Percentiles rank a stretch among this genome's conserved stretches.
Evolutionary conservation across 2,113 vertebrate genomes (phyloP).

Genomic region (Ovis canadensis): DNA sequence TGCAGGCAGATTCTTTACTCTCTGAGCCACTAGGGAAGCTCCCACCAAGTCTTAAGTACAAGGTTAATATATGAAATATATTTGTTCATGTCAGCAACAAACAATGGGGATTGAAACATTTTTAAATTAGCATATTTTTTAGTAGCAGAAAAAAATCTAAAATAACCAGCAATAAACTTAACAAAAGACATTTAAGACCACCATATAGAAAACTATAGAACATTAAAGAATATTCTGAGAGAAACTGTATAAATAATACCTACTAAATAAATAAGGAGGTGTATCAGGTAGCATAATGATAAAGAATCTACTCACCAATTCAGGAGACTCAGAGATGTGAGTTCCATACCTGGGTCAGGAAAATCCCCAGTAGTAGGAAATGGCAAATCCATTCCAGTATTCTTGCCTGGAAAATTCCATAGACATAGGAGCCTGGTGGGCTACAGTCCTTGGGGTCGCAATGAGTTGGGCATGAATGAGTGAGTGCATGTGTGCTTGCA

Average conservation of each 20-base stretch:
- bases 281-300: not conserved
- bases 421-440: not conserved
- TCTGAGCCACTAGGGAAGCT: not conserved
- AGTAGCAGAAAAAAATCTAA: not conserved
- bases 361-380: not conserved
- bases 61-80: not conserved
- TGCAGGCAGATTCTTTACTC: not conserved
- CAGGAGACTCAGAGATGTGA: not conserved
- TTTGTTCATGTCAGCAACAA: not conserved
- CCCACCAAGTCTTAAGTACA: not conserved
- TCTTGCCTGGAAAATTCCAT: not conserved
- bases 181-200: not conserved
- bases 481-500: fast-evolving
- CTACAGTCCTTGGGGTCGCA: not conserved
- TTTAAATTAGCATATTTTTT: not conserved
- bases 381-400: not conserved
- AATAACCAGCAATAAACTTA: not conserved
- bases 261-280: not conserved
- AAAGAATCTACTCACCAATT: not conserved
- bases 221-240: not conserved
- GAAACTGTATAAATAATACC: not conserved
- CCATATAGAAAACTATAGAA: not conserved
- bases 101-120: not conserved
- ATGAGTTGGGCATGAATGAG: not conserved
- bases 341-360: not conserved